phyloP scores from a whole-genome alignment of 2,113 vertebrate genomes.

The Tragelaphus strepsiceros region DNA sequence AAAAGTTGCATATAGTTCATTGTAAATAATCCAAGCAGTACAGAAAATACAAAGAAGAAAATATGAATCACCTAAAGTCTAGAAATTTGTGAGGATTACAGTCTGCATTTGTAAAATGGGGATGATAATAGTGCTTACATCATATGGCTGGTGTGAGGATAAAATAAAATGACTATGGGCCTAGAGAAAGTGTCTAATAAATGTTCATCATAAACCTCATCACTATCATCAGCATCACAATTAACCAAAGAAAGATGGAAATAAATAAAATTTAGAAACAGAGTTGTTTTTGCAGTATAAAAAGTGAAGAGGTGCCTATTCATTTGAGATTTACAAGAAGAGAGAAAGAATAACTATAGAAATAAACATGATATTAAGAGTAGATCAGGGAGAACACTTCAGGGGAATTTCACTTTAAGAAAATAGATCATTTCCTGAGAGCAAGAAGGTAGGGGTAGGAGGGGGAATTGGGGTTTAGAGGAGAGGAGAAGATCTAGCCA shows the following conservation, averaged over 20 bases:
- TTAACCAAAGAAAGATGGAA: neutral
- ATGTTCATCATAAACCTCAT: neutral
- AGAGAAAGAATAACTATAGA: constrained; percentile 2
- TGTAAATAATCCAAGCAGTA: neutral
- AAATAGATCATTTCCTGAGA: constrained; percentile 20
- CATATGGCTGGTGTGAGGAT: neutral
- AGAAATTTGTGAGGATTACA: neutral
- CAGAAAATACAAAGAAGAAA: constrained; percentile 13
- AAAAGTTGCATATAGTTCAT: neutral
- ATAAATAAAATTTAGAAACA: neutral
- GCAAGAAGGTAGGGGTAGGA: neutral
- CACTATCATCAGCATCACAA: neutral
- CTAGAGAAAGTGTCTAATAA: neutral
- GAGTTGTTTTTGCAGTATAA: neutral
- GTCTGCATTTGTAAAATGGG: neutral
- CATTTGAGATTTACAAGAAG: constrained; percentile 1
- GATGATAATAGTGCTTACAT: neutral
- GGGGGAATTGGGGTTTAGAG: neutral
- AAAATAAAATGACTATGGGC: neutral
- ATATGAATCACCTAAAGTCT: neutral
- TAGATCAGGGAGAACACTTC: constrained; percentile 4
- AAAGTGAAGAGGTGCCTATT: neutral
- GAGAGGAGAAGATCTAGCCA: neutral
- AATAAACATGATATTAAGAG: constrained; percentile 8
- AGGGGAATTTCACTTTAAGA: constrained; percentile 29